A percentile compares a stretch with the other conserved stretches of the same genome.
Conservation (phyloP, 2,113 vertebrate species). For the Fulmarus glacialis region DNA sequence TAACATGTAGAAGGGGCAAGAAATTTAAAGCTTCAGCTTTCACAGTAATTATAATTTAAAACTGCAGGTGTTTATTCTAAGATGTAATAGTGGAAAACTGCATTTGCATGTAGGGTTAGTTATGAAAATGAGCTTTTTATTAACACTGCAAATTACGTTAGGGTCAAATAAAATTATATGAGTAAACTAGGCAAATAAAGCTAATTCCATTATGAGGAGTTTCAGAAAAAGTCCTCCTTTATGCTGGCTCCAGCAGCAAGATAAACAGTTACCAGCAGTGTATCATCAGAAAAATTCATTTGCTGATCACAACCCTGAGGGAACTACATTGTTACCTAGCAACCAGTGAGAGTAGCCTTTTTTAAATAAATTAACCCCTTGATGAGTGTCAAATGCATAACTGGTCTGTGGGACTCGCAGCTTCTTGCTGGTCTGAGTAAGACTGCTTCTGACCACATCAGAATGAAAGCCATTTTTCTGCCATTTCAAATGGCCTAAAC, state of each 20-base stretch:
- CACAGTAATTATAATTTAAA: background rate
- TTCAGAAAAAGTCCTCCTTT: background rate
- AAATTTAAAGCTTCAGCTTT: background rate
- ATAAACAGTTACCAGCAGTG: background rate
- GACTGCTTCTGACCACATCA: background rate
- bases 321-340: conserved; percentile 38
- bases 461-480: background rate
- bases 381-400: background rate
- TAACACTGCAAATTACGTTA: background rate
- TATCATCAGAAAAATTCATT: conserved; percentile 17
- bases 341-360: background rate
- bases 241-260: background rate
- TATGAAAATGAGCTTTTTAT: background rate
- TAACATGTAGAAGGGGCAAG: background rate
- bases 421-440: background rate
- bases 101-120: background rate
- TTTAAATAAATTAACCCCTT: conserved; percentile 12
- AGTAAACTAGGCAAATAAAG: background rate
- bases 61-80: background rate
- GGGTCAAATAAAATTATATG: background rate
- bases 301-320: background rate
- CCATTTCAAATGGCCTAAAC: background rate
- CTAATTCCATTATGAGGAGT: background rate
- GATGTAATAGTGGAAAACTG: background rate
- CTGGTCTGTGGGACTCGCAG: background rate